Conservation (phyloP, 1,140 invertebrate species). For the Drosophila aff. region DNA sequence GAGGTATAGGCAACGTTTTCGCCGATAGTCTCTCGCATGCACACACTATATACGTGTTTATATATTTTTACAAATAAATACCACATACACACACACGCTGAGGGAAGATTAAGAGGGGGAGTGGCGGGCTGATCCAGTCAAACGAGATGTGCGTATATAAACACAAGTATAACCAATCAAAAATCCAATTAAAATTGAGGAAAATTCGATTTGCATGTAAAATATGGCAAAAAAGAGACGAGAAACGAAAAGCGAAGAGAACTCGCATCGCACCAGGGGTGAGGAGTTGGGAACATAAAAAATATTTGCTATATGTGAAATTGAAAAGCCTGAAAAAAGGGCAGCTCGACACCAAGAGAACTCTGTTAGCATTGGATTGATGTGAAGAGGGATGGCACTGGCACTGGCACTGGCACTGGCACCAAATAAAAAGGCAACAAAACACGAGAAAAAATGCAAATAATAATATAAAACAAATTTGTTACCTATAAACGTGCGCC, state of each 20-base stretch:
- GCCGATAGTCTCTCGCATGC: constrained; percentile 14
- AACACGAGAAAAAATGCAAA: constrained; percentile 51
- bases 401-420: background rate
- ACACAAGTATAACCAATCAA: constrained; percentile 85
- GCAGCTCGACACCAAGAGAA: constrained; percentile 60
- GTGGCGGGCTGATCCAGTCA: constrained; percentile 33
- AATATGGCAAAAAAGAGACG: constrained; percentile 75
- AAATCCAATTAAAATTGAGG: constrained; percentile 85
- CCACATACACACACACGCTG: constrained; percentile 12
- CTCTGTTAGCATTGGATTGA: constrained; percentile 71
- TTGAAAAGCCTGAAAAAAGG: constrained; percentile 81
- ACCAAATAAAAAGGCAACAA: constrained; percentile 31
- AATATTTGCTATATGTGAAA: constrained; percentile 80
- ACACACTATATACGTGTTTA: constrained; percentile 16
- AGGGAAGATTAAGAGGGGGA: constrained; percentile 1
- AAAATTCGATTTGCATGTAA: constrained; percentile 85
- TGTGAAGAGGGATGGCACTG: constrained; percentile 47
- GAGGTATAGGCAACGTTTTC: constrained; percentile 41
- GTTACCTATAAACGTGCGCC: constrained; percentile 75
- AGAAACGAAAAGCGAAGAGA: constrained; percentile 33
- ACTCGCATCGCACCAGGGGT: constrained; percentile 4
- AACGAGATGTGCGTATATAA: constrained; percentile 79
- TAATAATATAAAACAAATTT: constrained; percentile 78
- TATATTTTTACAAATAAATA: constrained; percentile 51
- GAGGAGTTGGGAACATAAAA: constrained; percentile 65